Conservation (phyloP, 2,113 vertebrate species). For the Arenaria interpres region DNA sequence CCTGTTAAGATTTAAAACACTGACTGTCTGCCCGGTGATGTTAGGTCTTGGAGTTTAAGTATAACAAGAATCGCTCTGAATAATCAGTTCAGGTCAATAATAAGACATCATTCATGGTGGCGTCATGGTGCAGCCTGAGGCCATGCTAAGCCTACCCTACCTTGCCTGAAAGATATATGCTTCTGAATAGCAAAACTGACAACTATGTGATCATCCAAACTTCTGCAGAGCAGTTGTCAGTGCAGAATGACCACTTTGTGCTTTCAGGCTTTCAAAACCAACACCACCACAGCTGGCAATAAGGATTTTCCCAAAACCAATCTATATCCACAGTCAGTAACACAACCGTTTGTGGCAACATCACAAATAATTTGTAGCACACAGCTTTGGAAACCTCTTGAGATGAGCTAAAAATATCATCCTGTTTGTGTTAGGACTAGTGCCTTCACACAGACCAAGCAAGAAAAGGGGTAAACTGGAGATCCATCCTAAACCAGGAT, state of each 20-base stretch:
- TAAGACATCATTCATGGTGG: conserved; percentile 20
- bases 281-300: background rate
- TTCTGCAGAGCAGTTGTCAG: background rate
- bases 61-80: background rate
- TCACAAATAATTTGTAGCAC: background rate
- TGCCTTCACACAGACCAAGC: background rate
- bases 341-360: background rate
- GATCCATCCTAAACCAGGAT: background rate
- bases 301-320: background rate
- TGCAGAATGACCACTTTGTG: background rate
- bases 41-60: background rate
- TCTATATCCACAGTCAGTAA: background rate
- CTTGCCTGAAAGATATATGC: conserved; percentile 17
- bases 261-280: background rate
- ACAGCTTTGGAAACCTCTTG: background rate
- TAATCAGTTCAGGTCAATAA: conserved; percentile 37
- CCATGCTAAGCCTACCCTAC: background rate
- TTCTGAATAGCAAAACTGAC: conserved; percentile 33
- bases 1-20: conserved; percentile 26
- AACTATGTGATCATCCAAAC: conserved; percentile 3
- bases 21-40: background rate
- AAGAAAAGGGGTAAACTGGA: background rate
- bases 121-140: conserved; percentile 14
- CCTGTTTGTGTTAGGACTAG: background rate
- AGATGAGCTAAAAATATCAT: background rate